Percentiles rank a stretch among this genome's conserved stretches.
phyloP scores from a whole-genome alignment of 2,888 invertebrate species.

The Eustalomyia histrio region DNA sequence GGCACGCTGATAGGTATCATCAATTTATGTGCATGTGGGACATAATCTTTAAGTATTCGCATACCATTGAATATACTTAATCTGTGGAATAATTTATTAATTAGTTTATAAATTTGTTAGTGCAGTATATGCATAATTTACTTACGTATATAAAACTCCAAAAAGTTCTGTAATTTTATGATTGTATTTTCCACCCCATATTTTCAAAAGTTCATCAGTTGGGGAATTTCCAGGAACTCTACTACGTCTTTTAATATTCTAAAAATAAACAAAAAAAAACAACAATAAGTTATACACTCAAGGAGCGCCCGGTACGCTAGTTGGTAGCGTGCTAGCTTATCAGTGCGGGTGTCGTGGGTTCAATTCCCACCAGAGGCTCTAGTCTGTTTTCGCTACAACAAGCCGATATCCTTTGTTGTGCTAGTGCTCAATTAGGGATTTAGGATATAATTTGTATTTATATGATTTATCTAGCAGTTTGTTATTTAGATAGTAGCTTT shows the following conservation, averaged over 20 bases:
- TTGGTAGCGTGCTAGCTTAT: too few species aligned
- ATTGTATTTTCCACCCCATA: constrained; percentile 91
- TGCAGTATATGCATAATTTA: neutral
- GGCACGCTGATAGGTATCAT: constrained; percentile 79
- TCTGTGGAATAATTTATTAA: constrained; percentile 72
- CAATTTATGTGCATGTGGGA: constrained; percentile 84
- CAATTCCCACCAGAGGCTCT: too few species aligned
- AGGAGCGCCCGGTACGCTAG: too few species aligned
- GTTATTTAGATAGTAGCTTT: too few species aligned
- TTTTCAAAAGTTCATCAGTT: constrained; percentile 85
- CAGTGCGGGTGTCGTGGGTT: too few species aligned
- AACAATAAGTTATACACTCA: too few species aligned
- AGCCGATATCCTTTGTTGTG: neutral
- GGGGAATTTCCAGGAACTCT: constrained; percentile 82
- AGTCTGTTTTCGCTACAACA: too few species aligned
- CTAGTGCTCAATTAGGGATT: too few species aligned
- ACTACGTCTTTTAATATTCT: constrained; percentile 51
- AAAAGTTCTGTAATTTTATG: constrained; percentile 90
- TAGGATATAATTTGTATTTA: too few species aligned
- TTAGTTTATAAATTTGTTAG: constrained; percentile 4
- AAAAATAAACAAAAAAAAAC: too few species aligned
- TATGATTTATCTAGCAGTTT: too few species aligned
- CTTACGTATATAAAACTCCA: constrained; percentile 82
- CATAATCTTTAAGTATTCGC: constrained; percentile 84
- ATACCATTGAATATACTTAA: constrained; percentile 90